Evolutionary conservation across 92 coral and sea anemone genomes (phyloP).

Genomic region (Metridium senile): DNA sequence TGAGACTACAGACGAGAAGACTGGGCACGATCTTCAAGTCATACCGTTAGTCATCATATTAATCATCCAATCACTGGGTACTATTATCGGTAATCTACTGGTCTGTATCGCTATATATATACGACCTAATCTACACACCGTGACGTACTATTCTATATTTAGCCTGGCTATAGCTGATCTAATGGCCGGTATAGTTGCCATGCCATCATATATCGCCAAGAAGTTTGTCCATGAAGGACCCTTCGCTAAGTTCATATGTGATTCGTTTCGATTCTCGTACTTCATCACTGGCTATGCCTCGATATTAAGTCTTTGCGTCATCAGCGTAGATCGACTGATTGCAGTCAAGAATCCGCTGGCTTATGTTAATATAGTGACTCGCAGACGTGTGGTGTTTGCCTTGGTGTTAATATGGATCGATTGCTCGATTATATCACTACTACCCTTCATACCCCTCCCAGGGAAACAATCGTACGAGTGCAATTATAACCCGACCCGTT

Average conservation of each 20-base stretch:
- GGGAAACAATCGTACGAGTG: conserved; percentile 54
- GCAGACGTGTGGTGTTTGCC: conserved; percentile 55
- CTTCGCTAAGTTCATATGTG: conserved; percentile 29
- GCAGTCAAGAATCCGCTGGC: conserved; percentile 86
- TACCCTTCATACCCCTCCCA: conserved; percentile 89
- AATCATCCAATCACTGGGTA: conserved; percentile 61
- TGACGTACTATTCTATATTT: conserved; percentile 83
- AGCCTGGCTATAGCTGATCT: conserved; percentile 90
- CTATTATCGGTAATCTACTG: conserved; percentile 83
- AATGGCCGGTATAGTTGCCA: conserved; percentile 83
- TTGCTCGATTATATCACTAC: conserved; percentile 62
- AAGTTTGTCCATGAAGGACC: conserved; percentile 68
- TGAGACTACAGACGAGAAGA: not conserved
- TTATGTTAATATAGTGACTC: conserved; percentile 68
- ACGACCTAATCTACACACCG: conserved; percentile 74
- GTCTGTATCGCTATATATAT: conserved; percentile 84
- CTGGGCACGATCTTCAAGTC: conserved; percentile 14
- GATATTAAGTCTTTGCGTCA: conserved; percentile 82
- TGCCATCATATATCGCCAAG: conserved; percentile 92
- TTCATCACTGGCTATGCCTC: conserved; percentile 96
- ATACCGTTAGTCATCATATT: conserved; percentile 61
- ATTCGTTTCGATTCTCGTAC: conserved; percentile 64
- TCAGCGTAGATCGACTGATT: conserved; percentile 90
- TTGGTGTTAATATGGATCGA: conserved; percentile 77
- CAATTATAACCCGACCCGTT: conserved; percentile 78